phyloP scores from a whole-genome alignment of 2,888 invertebrate genomes.

The Camponotus fellah region DNA sequence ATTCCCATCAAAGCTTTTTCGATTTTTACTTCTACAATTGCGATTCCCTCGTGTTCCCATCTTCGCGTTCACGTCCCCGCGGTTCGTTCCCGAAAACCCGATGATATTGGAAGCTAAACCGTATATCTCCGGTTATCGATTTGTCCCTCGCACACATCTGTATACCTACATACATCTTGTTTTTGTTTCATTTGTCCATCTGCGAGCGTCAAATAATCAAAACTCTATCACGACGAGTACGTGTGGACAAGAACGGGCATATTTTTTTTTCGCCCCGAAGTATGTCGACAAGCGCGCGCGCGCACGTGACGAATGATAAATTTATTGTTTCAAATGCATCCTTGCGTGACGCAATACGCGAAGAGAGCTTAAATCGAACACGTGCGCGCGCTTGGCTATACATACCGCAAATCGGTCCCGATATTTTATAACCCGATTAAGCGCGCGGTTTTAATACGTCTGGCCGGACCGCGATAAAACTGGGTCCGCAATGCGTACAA shows the following conservation, averaged over 20 bases:
- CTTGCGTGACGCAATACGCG: constrained; percentile 6
- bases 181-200: constrained; percentile 20
- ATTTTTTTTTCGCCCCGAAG: background rate
- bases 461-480: background rate
- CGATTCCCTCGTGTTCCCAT: background rate
- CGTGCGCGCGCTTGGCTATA: background rate
- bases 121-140: background rate
- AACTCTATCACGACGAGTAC: constrained; percentile 25
- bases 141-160: background rate
- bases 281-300: constrained; percentile 4
- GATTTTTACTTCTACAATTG: constrained; percentile 14
- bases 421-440: constrained; percentile 50
- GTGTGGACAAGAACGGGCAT: background rate
- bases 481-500: constrained; percentile 3
- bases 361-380: constrained; percentile 16
- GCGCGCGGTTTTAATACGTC: constrained; percentile 30
- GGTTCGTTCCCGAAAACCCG: background rate
- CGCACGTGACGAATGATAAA: constrained; percentile 32
- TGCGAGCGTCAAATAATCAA: constrained; percentile 32
- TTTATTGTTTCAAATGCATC: constrained; percentile 48
- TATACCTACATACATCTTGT: background rate
- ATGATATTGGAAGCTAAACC: constrained; percentile 32
- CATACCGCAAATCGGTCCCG: constrained; percentile 1
- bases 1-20: background rate
- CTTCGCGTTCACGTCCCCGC: background rate